phyloP scores from a whole-genome alignment of 2,888 invertebrate species.

The Slavum lentiscoides region DNA sequence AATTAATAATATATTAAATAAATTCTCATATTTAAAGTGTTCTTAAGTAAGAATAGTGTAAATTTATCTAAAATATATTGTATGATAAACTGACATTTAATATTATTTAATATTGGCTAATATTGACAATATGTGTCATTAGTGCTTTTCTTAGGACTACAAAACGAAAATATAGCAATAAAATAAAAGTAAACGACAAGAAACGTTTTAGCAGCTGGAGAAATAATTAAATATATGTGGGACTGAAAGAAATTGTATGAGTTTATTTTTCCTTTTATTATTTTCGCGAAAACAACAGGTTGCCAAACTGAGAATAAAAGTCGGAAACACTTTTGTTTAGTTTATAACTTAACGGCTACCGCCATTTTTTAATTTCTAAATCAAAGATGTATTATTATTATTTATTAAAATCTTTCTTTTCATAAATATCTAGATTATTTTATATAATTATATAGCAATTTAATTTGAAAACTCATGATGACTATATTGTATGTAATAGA shows the following conservation, averaged over 20 bases:
- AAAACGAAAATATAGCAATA: conserved; percentile 23
- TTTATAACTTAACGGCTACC: conserved; percentile 25
- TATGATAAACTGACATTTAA: conserved; percentile 8
- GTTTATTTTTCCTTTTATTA: conserved; percentile 40
- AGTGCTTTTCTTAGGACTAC: background rate
- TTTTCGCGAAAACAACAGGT: conserved; percentile 22
- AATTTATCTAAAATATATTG: too few relatives aligned
- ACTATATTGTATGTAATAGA: background rate
- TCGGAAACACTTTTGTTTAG: conserved; percentile 44
- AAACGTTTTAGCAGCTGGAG: background rate
- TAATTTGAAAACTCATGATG: conserved; percentile 6
- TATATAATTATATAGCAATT: background rate
- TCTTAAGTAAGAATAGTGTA: too few relatives aligned
- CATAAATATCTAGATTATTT: conserved; percentile 11
- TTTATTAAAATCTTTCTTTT: conserved; percentile 18
- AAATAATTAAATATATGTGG: background rate
- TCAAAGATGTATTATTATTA: conserved; percentile 30
- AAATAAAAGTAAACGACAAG: conserved; percentile 21
- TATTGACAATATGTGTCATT: background rate
- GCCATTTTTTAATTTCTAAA: conserved; percentile 27
- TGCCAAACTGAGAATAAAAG: conserved; percentile 38
- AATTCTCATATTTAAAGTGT: too few relatives aligned
- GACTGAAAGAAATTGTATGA: conserved; percentile 24
- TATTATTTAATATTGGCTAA: background rate
- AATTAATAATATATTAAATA: too few relatives aligned